Evolutionary conservation across 2,113 vertebrate species (phyloP).

Genomic region (Clarias macrocephalus): DNA sequence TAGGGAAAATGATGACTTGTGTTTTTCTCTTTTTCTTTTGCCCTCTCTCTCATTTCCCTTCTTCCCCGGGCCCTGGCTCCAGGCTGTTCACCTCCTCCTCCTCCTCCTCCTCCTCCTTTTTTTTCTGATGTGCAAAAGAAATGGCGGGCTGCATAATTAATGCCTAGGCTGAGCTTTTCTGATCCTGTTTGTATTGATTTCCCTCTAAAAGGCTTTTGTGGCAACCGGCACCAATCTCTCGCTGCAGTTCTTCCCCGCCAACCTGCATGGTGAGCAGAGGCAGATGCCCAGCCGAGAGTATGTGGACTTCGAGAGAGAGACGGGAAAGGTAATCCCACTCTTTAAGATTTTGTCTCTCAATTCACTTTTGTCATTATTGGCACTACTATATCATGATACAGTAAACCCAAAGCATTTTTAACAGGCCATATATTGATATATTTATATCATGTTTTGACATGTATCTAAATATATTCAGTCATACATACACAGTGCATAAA

Average conservation of each 20-base stretch:
- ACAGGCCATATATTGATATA: not conserved
- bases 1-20: conserved; percentile 89
- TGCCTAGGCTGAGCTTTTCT: conserved; percentile 84
- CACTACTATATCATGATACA: not conserved
- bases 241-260: conserved; percentile 99
- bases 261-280: conserved; percentile 93
- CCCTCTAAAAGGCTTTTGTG: conserved; percentile 98
- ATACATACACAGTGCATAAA: not conserved
- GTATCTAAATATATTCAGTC: not conserved
- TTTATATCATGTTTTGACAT: not conserved
- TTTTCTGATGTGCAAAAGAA: conserved; percentile 85
- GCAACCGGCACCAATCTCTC: conserved; percentile 99
- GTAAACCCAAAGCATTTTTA: conserved; percentile 12
- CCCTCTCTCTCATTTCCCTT: conserved; percentile 36
- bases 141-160: conserved; percentile 97
- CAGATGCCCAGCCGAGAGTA: conserved; percentile 96
- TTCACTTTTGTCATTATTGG: not conserved
- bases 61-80: conserved; percentile 72
- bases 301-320: conserved; percentile 97
- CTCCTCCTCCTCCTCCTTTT: conserved; percentile 6
- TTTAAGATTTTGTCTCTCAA: not conserved
- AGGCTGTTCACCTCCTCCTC: conserved; percentile 60
- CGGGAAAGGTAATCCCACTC: conserved; percentile 87
- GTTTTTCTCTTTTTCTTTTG: conserved; percentile 73
- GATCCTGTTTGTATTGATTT: conserved; percentile 98